A percentile compares a stretch with the other conserved stretches of the same genome.
These are phyloP conservation scores for Mythimna pallens DNA, from an alignment of 2,888 invertebrate species.

Conservation along the genomic window DNA sequence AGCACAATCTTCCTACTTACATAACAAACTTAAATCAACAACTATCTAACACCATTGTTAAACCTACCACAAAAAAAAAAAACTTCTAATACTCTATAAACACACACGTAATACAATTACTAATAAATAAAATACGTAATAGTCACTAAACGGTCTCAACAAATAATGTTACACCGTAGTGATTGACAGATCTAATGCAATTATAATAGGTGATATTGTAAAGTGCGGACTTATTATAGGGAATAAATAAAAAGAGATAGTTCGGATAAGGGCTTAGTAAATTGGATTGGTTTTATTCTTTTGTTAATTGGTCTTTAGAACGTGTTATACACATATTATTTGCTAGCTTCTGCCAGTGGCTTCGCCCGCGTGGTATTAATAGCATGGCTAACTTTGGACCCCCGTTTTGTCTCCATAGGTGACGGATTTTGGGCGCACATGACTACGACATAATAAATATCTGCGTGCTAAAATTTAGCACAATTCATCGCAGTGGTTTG, in stretches of 20 bases:
- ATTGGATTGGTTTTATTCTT: constrained; percentile 25
- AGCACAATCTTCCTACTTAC: constrained; percentile 11
- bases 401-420: too few species aligned
- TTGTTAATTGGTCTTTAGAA: constrained; percentile 29
- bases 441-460: too few species aligned
- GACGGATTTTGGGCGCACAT: too few species aligned
- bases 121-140: constrained; percentile 59
- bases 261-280: constrained; percentile 45
- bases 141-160: constrained; percentile 41
- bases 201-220: constrained; percentile 43
- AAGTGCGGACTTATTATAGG: constrained; percentile 51
- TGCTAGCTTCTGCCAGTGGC: too few species aligned
- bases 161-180: constrained; percentile 39
- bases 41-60: constrained; percentile 24
- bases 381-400: too few species aligned
- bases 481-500: too few species aligned
- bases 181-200: constrained; percentile 58
- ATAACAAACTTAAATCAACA: constrained; percentile 11
- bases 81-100: constrained; percentile 22
- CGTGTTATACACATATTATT: not conserved
- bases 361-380: too few species aligned
- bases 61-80: constrained; percentile 8
- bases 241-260: constrained; percentile 41
- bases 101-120: constrained; percentile 58
- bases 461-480: too few species aligned